These are phyloP conservation scores for Sebastes alutus DNA, from an alignment of 2,797 vertebrate genomes.

Conservation along the genomic window DNA sequence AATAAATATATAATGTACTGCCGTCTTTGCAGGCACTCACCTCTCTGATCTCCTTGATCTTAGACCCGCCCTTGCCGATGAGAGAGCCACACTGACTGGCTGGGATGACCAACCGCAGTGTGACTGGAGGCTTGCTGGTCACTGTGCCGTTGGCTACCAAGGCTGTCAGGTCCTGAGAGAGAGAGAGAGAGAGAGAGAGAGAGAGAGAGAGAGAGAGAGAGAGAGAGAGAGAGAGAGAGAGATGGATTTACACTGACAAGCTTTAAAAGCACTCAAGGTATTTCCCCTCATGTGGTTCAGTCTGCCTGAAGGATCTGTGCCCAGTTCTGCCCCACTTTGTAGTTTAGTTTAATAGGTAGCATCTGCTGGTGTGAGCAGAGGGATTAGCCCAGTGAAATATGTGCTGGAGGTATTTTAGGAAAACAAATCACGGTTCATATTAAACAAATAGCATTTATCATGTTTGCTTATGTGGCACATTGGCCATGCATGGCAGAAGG, in stretches of 20 bases:
- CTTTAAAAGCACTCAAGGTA: background rate
- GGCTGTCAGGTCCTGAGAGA: conserved; percentile 86
- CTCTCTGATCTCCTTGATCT: conserved; percentile 98
- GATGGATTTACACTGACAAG: background rate
- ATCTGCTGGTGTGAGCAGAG: background rate
- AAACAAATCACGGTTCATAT: background rate
- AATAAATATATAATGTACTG: background rate
- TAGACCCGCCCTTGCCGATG: conserved; percentile 94
- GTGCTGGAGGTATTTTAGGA: background rate
- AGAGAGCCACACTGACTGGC: conserved; percentile 96
- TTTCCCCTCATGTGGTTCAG: background rate
- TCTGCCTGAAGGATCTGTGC: background rate
- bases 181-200: background rate
- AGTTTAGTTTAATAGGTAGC: background rate
- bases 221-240: background rate
- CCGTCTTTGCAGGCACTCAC: conserved; percentile 69
- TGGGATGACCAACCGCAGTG: conserved; percentile 91
- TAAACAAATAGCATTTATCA: background rate
- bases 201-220: background rate
- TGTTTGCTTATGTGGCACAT: background rate
- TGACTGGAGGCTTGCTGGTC: conserved; percentile 90
- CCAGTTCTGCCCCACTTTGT: background rate
- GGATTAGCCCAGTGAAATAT: background rate
- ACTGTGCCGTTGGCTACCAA: conserved; percentile 87
- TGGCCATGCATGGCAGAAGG: background rate